phyloP scores from a whole-genome alignment of 2,113 vertebrate genomes.

The Lonchura striata region DNA sequence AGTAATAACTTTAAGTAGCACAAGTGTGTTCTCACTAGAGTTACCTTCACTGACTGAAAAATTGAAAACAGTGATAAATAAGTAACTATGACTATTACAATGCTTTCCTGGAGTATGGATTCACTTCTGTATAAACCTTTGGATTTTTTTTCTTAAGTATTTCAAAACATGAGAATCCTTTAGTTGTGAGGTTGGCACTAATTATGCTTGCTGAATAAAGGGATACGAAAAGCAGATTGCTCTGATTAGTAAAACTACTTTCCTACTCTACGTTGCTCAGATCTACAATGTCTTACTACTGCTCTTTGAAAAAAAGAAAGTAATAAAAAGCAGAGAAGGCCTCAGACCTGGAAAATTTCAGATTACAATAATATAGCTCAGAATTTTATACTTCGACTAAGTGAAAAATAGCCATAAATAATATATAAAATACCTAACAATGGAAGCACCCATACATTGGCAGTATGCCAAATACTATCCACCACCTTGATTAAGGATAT shows the following conservation, averaged over 20 bases:
- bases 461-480: not conserved
- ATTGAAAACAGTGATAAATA: conserved; percentile 8
- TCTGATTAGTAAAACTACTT: not conserved
- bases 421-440: not conserved
- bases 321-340: not conserved
- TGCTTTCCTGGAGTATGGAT: not conserved
- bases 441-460: not conserved
- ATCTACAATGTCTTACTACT: not conserved
- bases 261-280: not conserved
- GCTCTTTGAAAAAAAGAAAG: not conserved
- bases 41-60: conserved; percentile 64
- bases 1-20: conserved; percentile 83
- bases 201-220: not conserved
- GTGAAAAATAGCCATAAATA: not conserved
- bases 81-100: not conserved
- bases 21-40: conserved; percentile 59
- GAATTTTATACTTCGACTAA: not conserved
- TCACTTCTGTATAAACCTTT: not conserved
- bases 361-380: not conserved
- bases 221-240: not conserved
- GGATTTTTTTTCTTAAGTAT: not conserved
- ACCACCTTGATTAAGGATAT: not conserved
- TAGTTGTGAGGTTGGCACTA: not conserved
- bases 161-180: not conserved
- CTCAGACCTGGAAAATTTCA: not conserved